A percentile compares a stretch with the other conserved stretches of the same genome.
Conservation (phyloP, 92 coral and sea anemone genomes). For the Bergia puertoricense region DNA sequence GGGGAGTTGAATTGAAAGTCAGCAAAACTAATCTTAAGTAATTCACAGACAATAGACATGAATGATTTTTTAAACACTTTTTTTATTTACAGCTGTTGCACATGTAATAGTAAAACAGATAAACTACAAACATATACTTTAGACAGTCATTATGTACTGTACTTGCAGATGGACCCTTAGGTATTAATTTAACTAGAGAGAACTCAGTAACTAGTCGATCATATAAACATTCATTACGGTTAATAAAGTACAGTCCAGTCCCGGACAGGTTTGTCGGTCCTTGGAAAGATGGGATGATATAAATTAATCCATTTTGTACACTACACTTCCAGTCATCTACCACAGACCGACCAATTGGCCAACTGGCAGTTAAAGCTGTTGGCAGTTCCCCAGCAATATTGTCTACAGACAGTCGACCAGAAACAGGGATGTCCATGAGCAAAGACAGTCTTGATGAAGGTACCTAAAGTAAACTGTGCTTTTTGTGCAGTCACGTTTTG, state of each 20-base stretch:
- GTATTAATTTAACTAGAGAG: background rate
- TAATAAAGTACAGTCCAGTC: background rate
- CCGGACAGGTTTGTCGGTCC: background rate
- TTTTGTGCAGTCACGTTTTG: background rate
- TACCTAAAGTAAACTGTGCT: background rate
- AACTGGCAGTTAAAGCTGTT: conserved; percentile 2
- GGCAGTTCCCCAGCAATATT: background rate
- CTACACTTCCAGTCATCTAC: background rate
- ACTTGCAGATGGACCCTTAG: background rate
- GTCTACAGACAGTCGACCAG: conserved; percentile 51
- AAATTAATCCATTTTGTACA: background rate
- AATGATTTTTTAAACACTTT: too few species aligned
- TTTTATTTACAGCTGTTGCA: too few species aligned
- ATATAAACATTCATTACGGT: background rate
- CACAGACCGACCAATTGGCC: background rate
- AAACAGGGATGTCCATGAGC: conserved; percentile 87
- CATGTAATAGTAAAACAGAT: background rate
- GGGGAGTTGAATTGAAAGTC: too few species aligned
- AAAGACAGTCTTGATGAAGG: conserved; percentile 97
- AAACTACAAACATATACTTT: background rate
- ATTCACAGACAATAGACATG: too few species aligned
- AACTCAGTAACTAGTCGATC: background rate
- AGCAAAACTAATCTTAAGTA: too few species aligned
- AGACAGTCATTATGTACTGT: background rate
- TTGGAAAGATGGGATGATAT: background rate